These are phyloP conservation scores for Tragulus kanchil DNA, from an alignment of 2,113 vertebrate species.

Conservation along the genomic window DNA sequence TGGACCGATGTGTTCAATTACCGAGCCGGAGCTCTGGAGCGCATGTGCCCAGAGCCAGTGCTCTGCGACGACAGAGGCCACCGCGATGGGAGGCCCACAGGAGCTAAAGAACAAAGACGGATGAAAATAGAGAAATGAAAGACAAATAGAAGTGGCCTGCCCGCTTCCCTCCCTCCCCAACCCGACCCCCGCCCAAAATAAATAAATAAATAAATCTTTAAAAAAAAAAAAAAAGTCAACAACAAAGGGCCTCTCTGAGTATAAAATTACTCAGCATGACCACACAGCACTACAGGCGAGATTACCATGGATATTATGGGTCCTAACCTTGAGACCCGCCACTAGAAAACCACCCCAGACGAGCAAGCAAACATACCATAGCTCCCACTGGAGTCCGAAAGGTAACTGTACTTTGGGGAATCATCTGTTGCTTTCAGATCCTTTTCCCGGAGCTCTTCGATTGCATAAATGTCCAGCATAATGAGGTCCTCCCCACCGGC, in stretches of 20 bases:
- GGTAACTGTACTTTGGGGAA: constrained; percentile 93
- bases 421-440: constrained; percentile 92
- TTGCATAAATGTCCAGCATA: constrained; percentile 99
- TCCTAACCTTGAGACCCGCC: neutral
- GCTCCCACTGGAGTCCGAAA: constrained; percentile 85
- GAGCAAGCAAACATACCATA: constrained; percentile 84
- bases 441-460: constrained; percentile 95
- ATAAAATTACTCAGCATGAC: neutral
- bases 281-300: neutral
- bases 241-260: neutral
- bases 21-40: too few relatives aligned
- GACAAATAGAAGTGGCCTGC: too few relatives aligned
- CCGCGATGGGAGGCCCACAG: too few relatives aligned
- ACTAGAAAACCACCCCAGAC: neutral
- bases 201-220: too few relatives aligned
- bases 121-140: too few relatives aligned
- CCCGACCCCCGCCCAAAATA: too few relatives aligned
- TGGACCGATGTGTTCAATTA: too few relatives aligned
- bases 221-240: neutral
- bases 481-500: constrained; percentile 94
- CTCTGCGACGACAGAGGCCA: too few relatives aligned
- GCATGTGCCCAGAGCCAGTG: too few relatives aligned
- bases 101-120: too few relatives aligned
- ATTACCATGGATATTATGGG: too few relatives aligned
- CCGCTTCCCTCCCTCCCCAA: too few relatives aligned